Base-by-base conservation (phyloP, 2,888 invertebrate species). In the Thyatira batis region DNA sequence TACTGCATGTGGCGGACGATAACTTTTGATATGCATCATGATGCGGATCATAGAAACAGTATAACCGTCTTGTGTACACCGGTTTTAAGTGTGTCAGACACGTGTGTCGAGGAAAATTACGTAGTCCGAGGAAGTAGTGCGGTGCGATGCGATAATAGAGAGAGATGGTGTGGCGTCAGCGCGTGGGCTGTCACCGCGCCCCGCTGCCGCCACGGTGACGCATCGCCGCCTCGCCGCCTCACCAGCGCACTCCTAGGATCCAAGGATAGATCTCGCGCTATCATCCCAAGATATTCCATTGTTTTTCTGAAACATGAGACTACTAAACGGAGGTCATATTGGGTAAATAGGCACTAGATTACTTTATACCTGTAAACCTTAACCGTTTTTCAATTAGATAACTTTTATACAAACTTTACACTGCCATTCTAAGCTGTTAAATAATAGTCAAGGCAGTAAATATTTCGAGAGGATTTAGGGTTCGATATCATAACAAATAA, bases 131-230 rank as follows among this genome's bases (percentile, higher is more conserved):
- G 3, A 43, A 43, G 10, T 20, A 44, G 39, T 39, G 23, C 11
- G 23, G 21, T 43, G 11, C 9, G 46, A 13, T 17, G 33, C 33
- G 17, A 33, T 33, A 10, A 20, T 20, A 44, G 49, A 45, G 28
- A 48, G 56, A 58, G 20, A 55, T 63, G 55, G 61, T 57, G 65
- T 67, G 60, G 69, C 62, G 65, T 60, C 62, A 63, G 69, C 65
- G 85, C 82, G 89, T 87, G 83, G 87, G 82, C 63, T 61, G 81
- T 60, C 78, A 78, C 75, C 78, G 69, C 68, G 80, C 86, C 82
- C 75, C 73, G 70, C 74, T 69, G 79, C 84, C 86, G 85, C 87
- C 86, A 65, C 57, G 71, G 74, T 87, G 89, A 87, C 87, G 85
- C 85, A 85, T 77, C 78, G 67, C 51, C 62, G 64, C 55, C 55